Base-by-base conservation (phyloP, 2,113 vertebrate genomes). In the Aviceda subcristata region DNA sequence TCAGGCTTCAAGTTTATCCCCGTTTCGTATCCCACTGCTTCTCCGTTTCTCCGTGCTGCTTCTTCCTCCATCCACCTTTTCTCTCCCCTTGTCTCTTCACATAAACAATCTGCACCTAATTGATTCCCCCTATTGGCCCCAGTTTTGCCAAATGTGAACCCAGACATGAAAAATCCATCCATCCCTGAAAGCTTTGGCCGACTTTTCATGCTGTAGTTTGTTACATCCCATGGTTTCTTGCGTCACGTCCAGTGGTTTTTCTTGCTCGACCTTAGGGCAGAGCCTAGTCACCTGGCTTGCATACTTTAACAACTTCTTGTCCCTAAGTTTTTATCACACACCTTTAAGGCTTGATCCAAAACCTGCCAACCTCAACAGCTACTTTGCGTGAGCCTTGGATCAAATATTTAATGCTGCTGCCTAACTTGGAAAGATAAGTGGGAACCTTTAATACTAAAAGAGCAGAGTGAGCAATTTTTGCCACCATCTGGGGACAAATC, bases 401-500 rank as follows among this genome's bases (percentile, higher is more conserved):
- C 38, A 71, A 82, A 48, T 71, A 38, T 36, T 76, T 77, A 72
- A 66, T 85, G 60, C 23, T 88, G 18, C 13, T 66, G 20, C 32
- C 53, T 45, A 60, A 83, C 16, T 92, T 62, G 69, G 38, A 76
- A 85, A 89, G 10, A 45, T 71, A 76, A 89, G 20, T 59, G 13
- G 12, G 22, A 89, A 57, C 15, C 46, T 80, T 74, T 81, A 83
- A 51, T 76, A 26, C 7, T 50, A 26, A 46, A 83, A 88, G 48
- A 88, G 30, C 56, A 78, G 68, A 91, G 17, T 63, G 76, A 51
- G 19, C 46, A 56, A 32, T 73, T 92, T 81, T 90, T 92, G 36
- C 39, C 62, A 41, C 93, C 94, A 97, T 94, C 94, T 97, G 96
- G 83, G 80, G 72, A 94, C 32, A 92, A 83, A 96, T 96, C 3